Conservation (phyloP, 2,113 vertebrate species). For the Centropus unirufus region DNA sequence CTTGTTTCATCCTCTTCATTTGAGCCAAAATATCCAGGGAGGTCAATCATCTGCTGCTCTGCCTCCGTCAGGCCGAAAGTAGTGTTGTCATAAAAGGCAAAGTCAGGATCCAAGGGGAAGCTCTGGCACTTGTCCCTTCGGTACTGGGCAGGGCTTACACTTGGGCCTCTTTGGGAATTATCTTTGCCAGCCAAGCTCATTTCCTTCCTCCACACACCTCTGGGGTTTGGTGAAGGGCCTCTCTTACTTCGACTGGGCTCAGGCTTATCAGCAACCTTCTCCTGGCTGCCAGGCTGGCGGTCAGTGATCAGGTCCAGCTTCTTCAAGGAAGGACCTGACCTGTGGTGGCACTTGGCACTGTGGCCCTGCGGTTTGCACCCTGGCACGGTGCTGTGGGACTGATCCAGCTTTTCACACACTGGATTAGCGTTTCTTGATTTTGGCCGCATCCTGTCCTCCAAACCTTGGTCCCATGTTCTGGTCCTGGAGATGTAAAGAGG, state of each 20-base stretch:
- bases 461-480: constrained; percentile 77
- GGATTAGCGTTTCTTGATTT: constrained; percentile 56
- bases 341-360: constrained; percentile 16
- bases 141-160: constrained; percentile 81
- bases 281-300: constrained; percentile 9
- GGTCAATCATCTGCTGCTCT: constrained; percentile 89
- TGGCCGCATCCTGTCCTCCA: constrained; percentile 71
- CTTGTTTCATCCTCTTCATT: constrained; percentile 82
- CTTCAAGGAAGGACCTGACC: constrained; percentile 19
- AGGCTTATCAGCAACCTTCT: constrained; percentile 69
- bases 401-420: constrained; percentile 54
- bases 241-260: constrained; percentile 84
- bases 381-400: constrained; percentile 2
- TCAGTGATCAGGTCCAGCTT: constrained; percentile 66
- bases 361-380: background rate
- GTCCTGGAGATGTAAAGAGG: constrained; percentile 78
- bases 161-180: constrained; percentile 77
- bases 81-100: constrained; percentile 81
- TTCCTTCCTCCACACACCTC: constrained; percentile 82
- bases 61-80: constrained; percentile 87
- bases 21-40: constrained; percentile 83
- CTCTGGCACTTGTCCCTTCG: constrained; percentile 85
- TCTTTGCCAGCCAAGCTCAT: constrained; percentile 65
- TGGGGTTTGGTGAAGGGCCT: constrained; percentile 87
- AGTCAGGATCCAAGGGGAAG: constrained; percentile 83